These are phyloP conservation scores for Ornithoptera priamus DNA, from an alignment of 2,888 invertebrate genomes.

Conservation along the genomic window DNA sequence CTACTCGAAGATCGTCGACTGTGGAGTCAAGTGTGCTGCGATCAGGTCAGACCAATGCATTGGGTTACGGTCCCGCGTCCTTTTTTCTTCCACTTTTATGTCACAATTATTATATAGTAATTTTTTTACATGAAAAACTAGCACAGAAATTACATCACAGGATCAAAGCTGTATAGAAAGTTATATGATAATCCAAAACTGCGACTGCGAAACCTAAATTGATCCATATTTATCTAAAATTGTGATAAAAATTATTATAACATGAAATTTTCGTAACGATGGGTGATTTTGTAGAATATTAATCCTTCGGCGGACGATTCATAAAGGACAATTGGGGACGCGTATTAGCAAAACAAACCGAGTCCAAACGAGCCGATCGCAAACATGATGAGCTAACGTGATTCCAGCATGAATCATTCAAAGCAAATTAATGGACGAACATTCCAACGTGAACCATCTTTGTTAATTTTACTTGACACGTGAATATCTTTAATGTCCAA, in stretches of 20 bases:
- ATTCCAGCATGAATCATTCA: slow-evolving; percentile 7
- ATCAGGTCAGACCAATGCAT: no score
- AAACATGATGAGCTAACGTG: slow-evolving; percentile 18
- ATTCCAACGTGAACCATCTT: background rate
- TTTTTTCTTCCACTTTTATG: no score
- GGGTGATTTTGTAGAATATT: background rate
- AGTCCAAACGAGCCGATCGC: slow-evolving; percentile 14
- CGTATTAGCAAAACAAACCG: slow-evolving; percentile 16
- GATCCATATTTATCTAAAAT: no score
- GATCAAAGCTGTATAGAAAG: no score
- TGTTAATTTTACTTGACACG: background rate
- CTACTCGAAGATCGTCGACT: no score
- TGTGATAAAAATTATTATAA: background rate
- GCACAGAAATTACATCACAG: no score
- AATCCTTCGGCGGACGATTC: background rate
- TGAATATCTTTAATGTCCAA: background rate
- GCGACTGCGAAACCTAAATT: no score
- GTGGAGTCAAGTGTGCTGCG: no score
- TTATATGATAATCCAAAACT: no score
- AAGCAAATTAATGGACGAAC: background rate
- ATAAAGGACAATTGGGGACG: slow-evolving; percentile 4
- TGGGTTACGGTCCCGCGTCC: no score
- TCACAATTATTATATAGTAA: no score
- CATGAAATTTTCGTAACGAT: background rate
- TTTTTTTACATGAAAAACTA: no score